Conservation (phyloP, 1,140 invertebrate species). For the Aethina tumida region DNA sequence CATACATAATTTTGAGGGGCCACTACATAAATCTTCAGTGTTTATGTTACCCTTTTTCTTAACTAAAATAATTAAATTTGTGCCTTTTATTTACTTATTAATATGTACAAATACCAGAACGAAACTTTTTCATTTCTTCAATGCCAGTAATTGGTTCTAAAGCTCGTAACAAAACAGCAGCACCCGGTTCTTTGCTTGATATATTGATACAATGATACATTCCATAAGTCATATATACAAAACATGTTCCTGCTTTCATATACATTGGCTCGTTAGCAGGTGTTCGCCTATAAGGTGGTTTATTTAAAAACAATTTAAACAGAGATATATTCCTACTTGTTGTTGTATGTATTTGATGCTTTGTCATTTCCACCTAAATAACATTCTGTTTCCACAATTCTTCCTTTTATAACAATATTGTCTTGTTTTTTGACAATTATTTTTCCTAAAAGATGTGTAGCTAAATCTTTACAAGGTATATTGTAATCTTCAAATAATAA, state of each 20-base stretch:
- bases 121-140: no score
- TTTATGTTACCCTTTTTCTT: slow-evolving; percentile 33
- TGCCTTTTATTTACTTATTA: slow-evolving; percentile 4
- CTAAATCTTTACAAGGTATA: slow-evolving; percentile 38
- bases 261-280: slow-evolving; percentile 64
- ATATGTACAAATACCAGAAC: no score
- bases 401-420: slow-evolving; percentile 45
- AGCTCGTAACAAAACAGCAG: slow-evolving; percentile 58
- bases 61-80: no score
- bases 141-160: slow-evolving; percentile 57
- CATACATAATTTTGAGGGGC: slow-evolving; percentile 67
- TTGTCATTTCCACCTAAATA: slow-evolving; percentile 63
- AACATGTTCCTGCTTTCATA: slow-evolving; percentile 64
- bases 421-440: slow-evolving; percentile 46
- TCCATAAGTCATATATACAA: slow-evolving; percentile 74
- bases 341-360: slow-evolving; percentile 55
- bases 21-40: slow-evolving; percentile 56
- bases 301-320: neutral
- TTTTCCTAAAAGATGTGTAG: slow-evolving; percentile 51
- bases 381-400: slow-evolving; percentile 69
- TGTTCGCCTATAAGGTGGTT: slow-evolving; percentile 54
- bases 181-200: slow-evolving; percentile 55
- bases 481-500: slow-evolving; percentile 10
- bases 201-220: slow-evolving; percentile 77
- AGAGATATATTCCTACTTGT: slow-evolving; percentile 16